Conservation (phyloP, 1,140 invertebrate species). For the Gryon sp. region DNA sequence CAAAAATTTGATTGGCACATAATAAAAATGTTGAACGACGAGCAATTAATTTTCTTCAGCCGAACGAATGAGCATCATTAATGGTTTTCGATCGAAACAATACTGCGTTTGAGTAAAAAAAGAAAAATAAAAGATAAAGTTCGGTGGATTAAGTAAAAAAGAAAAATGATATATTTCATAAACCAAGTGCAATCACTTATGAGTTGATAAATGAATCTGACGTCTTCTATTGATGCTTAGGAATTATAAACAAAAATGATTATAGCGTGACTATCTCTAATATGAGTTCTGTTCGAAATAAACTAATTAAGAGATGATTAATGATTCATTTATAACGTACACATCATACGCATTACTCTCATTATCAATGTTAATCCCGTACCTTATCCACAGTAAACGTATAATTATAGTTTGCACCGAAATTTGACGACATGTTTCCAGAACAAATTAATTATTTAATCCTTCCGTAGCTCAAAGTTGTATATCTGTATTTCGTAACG, state of each 20-base stretch:
- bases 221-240: conserved; percentile 27
- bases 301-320: conserved; percentile 61
- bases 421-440: conserved; percentile 52
- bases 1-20: conserved; percentile 13
- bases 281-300: conserved; percentile 36
- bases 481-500: too few relatives aligned
- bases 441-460: conserved; percentile 62
- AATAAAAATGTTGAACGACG: conserved; percentile 31
- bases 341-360: conserved; percentile 52
- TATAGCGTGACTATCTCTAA: conserved; percentile 22
- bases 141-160: conserved; percentile 1
- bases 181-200: conserved; percentile 24
- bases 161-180: conserved; percentile 47
- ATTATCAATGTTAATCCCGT: conserved; percentile 58
- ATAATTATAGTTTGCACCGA: conserved; percentile 40
- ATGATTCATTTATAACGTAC: conserved; percentile 51
- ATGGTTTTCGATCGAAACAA: conserved; percentile 46
- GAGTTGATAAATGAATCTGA: conserved; percentile 49
- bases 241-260: conserved; percentile 56
- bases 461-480: neutral
- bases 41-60: conserved; percentile 45
- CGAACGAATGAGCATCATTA: conserved; percentile 27
- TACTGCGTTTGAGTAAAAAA: conserved; percentile 4
- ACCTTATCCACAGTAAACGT: conserved; percentile 52
- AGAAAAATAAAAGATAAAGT: conserved; percentile 19